Evolutionary conservation across 2,113 vertebrate genomes (phyloP), one percentile per base, ranked within the genome.

Genomic region (Peucedramus taeniatus): DNA sequence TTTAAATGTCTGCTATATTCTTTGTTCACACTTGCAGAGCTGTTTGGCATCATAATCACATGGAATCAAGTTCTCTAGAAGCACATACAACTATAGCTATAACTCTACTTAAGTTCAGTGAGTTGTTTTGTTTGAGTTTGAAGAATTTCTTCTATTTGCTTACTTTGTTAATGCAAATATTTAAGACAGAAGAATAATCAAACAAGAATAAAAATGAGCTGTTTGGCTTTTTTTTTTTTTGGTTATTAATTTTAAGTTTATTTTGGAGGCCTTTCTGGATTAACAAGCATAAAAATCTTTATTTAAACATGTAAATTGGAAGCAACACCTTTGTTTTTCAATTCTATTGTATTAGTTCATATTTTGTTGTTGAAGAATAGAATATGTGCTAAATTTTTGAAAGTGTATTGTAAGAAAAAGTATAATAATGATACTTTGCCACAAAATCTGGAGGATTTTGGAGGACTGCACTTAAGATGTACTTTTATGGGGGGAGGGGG

Each of bases 401-500:
- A 70, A 11, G 3, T 18, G 21, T 63, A 7, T 33, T 59, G 2
- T 42, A 24, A 61, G 66, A 61, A 56, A 13, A 5, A 8, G 2
- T 22, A 16, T 19, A 40, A 13, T 4, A 53, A 39, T n/a, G 7
- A 22, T 22, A 68, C 8, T 63, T 90, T 63, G 4, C 7, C 66
- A 23, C 14, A 57, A 56, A n/a, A 31, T 66, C 27, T 56, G 10
- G 13, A 80, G 13, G 6, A 66, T 56, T 37, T 15, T 63, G 23
- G 23, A 75, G 12, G 16, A 57, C 22, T 37, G 10, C 8, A 44
- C 3, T 83, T 40, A 45, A 72, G 4, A 40, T 15, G 30, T 35
- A 21, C 4, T 59, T 54, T 2, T 47, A 26, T 44, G 40, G 31
- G 3, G 7, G 15, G 19, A 42, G 1, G 4, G 1, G 3, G 6